Conservation (phyloP, 2,113 vertebrate genomes). For the Sorex araneus region DNA sequence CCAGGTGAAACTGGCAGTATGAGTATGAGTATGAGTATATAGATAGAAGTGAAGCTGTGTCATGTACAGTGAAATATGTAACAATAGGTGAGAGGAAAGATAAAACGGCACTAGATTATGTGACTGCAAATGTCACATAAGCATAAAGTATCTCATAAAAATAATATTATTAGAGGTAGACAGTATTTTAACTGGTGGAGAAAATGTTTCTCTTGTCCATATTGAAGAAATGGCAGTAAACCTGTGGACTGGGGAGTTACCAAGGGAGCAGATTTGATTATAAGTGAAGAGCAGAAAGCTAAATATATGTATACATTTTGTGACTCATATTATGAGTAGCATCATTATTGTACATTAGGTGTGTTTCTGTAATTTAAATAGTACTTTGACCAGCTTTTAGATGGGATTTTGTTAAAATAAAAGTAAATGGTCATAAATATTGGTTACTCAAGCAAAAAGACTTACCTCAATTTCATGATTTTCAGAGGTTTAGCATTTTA, state of each 20-base stretch:
- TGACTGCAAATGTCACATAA: neutral
- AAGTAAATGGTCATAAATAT: neutral
- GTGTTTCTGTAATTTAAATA: conserved; percentile 52
- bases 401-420: conserved; percentile 56
- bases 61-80: too few relatives aligned
- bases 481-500: conserved; percentile 18
- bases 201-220: conserved; percentile 85
- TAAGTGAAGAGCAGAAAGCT: conserved; percentile 91
- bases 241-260: conserved; percentile 96
- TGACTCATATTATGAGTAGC: conserved; percentile 4
- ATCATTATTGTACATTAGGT: conserved; percentile 14
- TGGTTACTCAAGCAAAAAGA: conserved; percentile 62
- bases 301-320: conserved; percentile 88
- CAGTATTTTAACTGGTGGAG: conserved; percentile 50
- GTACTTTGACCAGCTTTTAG: conserved; percentile 61
- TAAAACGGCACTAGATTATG: too few relatives aligned
- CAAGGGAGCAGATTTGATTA: conserved; percentile 85
- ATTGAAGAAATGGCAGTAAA: conserved; percentile 92
- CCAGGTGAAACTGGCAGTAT: neutral
- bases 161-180: conserved; percentile 3
- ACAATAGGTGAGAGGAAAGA: too few relatives aligned
- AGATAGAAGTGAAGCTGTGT: too few relatives aligned
- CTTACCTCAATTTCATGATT: conserved; percentile 18
- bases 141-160: conserved; percentile 30
- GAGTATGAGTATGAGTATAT: too few relatives aligned